phyloP scores from a whole-genome alignment of 2,888 invertebrate species.

The Piscicola geometra region DNA sequence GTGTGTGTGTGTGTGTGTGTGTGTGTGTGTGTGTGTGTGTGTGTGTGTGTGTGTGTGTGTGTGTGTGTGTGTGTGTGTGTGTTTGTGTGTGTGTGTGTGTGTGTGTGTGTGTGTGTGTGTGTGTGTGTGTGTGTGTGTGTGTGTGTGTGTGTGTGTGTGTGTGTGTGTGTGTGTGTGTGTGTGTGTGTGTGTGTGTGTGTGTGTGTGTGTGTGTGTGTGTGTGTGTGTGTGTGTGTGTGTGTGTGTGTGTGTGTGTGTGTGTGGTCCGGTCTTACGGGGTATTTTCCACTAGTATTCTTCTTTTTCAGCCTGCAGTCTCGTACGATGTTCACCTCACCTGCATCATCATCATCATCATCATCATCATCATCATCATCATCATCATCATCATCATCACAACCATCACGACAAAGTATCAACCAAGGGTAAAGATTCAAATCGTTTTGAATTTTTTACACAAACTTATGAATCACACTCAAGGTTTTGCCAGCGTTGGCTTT shows the following conservation, averaged over 20 bases:
- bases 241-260: conserved; percentile 13
- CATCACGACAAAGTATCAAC: too few relatives aligned
- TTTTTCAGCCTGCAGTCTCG: too few relatives aligned
- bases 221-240: conserved; percentile 5
- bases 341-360: too few relatives aligned
- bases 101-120: conserved; percentile 19
- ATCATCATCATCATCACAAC: too few relatives aligned
- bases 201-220: conserved; percentile 3
- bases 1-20: conserved; percentile 16
- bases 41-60: conserved; percentile 21
- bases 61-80: conserved; percentile 20
- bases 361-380: too few relatives aligned
- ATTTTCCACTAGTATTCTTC: too few relatives aligned
- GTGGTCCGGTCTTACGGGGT: too few relatives aligned
- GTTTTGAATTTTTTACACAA: too few relatives aligned
- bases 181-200: conserved; percentile 21
- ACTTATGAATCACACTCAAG: too few relatives aligned
- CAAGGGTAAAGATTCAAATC: too few relatives aligned
- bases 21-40: conserved; percentile 18
- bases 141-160: conserved; percentile 19
- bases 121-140: conserved; percentile 23
- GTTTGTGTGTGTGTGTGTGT: conserved; percentile 22
- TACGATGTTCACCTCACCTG: too few relatives aligned
- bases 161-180: conserved; percentile 20
- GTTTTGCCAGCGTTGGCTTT: too few relatives aligned